These are phyloP conservation scores for Heliconius ismenius DNA, from an alignment of 2,888 invertebrate genomes.

Conservation along the genomic window DNA sequence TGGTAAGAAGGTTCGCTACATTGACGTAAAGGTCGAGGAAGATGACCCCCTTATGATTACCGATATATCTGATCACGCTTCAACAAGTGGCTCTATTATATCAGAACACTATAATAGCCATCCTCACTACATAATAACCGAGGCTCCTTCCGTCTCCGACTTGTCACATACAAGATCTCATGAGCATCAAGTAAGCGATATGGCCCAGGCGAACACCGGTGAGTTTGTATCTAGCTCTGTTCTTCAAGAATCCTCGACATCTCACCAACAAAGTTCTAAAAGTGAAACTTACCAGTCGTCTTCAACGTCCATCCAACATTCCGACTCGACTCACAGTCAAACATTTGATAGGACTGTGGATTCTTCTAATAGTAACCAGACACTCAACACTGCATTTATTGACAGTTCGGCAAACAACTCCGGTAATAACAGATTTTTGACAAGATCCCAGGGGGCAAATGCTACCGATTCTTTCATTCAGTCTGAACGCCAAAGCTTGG, in stretches of 20 bases:
- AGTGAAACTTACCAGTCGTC: constrained; percentile 73
- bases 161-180: constrained; percentile 70
- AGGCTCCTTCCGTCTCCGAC: constrained; percentile 76
- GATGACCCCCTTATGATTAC: constrained; percentile 81
- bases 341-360: constrained; percentile 68
- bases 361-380: constrained; percentile 66
- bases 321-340: constrained; percentile 68
- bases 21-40: constrained; percentile 80
- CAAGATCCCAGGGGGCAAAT: constrained; percentile 67
- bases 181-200: constrained; percentile 71
- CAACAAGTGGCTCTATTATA: constrained; percentile 74
- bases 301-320: constrained; percentile 69
- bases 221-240: constrained; percentile 72
- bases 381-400: constrained; percentile 74
- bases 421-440: constrained; percentile 56
- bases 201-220: constrained; percentile 71
- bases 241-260: constrained; percentile 67
- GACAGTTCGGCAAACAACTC: constrained; percentile 59
- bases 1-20: constrained; percentile 78
- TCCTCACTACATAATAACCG: constrained; percentile 79
- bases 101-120: constrained; percentile 79
- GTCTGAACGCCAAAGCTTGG: constrained; percentile 69
- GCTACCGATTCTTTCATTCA: constrained; percentile 71
- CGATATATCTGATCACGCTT: constrained; percentile 75
- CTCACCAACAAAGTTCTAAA: constrained; percentile 72